A percentile compares a stretch with the other conserved stretches of the same genome.
Conservation (phyloP, 2,113 vertebrate genomes). For the Ranitomeya variabilis region DNA sequence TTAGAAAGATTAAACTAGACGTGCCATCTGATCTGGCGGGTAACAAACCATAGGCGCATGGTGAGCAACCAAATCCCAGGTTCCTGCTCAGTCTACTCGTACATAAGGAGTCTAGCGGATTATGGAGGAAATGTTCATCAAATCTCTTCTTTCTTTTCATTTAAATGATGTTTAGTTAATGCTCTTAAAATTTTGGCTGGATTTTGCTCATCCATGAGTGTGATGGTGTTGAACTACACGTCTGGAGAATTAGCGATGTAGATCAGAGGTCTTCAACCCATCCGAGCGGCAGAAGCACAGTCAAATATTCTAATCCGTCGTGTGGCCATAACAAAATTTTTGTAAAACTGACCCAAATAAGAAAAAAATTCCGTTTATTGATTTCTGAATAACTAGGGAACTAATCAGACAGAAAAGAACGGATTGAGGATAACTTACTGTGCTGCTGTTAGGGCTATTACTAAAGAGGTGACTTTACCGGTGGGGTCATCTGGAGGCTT, state of each 20-base stretch:
- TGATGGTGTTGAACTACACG: background rate
- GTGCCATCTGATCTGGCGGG: background rate
- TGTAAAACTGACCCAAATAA: background rate
- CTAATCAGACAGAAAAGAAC: background rate
- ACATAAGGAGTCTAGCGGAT: slow-evolving; percentile 45
- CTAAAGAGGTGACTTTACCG: too few species aligned
- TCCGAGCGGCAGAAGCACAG: too few species aligned
- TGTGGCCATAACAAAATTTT: background rate
- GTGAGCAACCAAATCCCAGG: slow-evolving; percentile 16
- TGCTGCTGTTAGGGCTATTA: too few species aligned
- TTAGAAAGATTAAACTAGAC: slow-evolving; percentile 38
- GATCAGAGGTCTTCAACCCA: background rate
- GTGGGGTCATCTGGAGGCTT: too few species aligned
- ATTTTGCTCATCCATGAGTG: background rate
- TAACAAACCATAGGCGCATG: slow-evolving; percentile 20
- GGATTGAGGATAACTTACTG: too few species aligned
- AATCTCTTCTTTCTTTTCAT: background rate
- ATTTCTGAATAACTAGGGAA: background rate
- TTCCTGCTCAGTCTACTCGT: slow-evolving; percentile 5
- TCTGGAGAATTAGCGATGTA: background rate
- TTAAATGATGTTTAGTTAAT: slow-evolving; percentile 33
- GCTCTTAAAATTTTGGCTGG: slow-evolving; percentile 46
- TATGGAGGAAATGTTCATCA: slow-evolving; percentile 17
- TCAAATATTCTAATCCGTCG: background rate
- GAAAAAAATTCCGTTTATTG: background rate